phyloP scores from a whole-genome alignment of 2,888 invertebrate species.

The Watsonalla binaria region DNA sequence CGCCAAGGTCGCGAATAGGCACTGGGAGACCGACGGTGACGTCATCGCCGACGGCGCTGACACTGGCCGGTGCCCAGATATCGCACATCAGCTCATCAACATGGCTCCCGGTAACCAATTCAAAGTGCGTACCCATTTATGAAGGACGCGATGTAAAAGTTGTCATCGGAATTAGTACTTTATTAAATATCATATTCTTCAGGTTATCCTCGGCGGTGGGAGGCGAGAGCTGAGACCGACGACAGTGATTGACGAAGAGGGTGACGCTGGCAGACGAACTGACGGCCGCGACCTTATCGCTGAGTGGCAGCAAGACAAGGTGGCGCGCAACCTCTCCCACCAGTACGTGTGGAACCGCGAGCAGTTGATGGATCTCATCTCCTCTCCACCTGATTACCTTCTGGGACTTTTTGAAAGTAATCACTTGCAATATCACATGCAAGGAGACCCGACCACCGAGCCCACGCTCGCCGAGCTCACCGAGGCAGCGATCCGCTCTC shows the following conservation, averaged over 20 bases:
- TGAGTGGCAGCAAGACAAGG: constrained; percentile 79
- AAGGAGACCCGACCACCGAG: constrained; percentile 55
- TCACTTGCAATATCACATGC: constrained; percentile 82
- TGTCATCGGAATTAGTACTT: no score
- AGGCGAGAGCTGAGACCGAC: constrained; percentile 80
- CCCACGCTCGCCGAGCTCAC: constrained; percentile 79
- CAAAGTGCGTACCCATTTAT: constrained; percentile 72
- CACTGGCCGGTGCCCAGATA: constrained; percentile 79
- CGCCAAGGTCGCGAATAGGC: constrained; percentile 80
- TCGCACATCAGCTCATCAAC: constrained; percentile 82
- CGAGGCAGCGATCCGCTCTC: constrained; percentile 82
- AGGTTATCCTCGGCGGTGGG: constrained; percentile 87
- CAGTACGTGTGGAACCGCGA: constrained; percentile 79
- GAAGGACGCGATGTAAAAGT: no score
- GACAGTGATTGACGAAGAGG: constrained; percentile 66
- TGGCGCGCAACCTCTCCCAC: constrained; percentile 36
- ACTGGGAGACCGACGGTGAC: constrained; percentile 82
- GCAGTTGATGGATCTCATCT: constrained; percentile 61
- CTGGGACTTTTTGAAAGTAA: constrained; percentile 33
- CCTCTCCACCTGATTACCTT: constrained; percentile 74
- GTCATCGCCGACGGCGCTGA: constrained; percentile 53
- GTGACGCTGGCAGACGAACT: constrained; percentile 53
- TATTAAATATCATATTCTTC: background rate
- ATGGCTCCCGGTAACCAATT: constrained; percentile 80
- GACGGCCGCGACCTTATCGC: constrained; percentile 81